Base-by-base conservation (phyloP, 2,888 invertebrate genomes). In the Baccha elongata region DNA sequence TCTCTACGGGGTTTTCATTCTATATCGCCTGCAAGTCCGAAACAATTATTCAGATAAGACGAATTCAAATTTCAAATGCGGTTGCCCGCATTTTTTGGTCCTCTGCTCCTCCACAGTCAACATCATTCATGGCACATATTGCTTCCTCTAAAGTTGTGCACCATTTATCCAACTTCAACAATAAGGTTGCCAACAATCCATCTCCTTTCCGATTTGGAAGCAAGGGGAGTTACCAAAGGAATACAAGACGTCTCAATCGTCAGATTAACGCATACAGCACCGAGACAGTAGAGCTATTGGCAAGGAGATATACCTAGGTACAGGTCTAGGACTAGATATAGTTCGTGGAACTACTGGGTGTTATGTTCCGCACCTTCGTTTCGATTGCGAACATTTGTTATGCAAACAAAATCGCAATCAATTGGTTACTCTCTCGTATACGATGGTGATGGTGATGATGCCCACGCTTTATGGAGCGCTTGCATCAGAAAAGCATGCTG, bases 321-420 rank as follows among this genome's bases (percentile, higher is more conserved):
- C 64, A 23, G 29, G 42, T 19, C 15, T 19, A 44, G 44, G 10
- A 15, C 29, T 40, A 40, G 37, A 40, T 21, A 58, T 23, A 40
- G 40, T 11, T 10, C n/a, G 42, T 26, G 50, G 42, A 58, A 32
- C 32, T 37, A 21, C 15, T 58, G 58, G 58, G 83, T 83, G 83
- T 83, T 83, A 78, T 76, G 83, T 78, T 83, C 83, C 83, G 72
- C 83, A 83, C 83, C 83, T 83, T 83, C 67, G 78, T 68, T 73
- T 62, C 72, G 68, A 78, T 83, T 52, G 76, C 62, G 64, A 73
- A 68, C 83, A 83, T 83, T 83, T 73, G 76, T 83, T 83, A 83
- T 83, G 83, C 83, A 78, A 83, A 83, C 83, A 78, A 83, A 83
- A 83, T 83, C 83, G 83, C 83, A 83, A 83, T 83, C 83, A 83